phyloP scores from a whole-genome alignment of 2,797 vertebrate species.

The Stomatorhinus walkeri region DNA sequence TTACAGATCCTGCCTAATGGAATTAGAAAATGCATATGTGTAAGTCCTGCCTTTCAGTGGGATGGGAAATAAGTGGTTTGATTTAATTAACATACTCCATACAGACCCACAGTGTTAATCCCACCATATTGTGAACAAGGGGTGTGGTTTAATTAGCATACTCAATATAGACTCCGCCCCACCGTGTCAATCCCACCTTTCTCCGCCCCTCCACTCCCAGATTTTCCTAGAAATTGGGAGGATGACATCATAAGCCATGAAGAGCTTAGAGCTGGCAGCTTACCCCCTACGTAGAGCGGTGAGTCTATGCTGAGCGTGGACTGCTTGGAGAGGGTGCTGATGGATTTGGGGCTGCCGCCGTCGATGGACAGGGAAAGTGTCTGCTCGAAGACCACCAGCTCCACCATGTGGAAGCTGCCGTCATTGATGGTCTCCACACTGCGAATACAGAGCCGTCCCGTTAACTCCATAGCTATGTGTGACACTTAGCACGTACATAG shows the following conservation, averaged over 20 bases:
- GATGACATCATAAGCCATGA: background rate
- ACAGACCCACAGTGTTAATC: background rate
- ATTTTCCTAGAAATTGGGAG: background rate
- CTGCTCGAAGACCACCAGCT: constrained; percentile 82
- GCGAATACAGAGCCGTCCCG: background rate
- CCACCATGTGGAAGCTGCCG: constrained; percentile 89
- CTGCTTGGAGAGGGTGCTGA: constrained; percentile 83
- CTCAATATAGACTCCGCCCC: background rate
- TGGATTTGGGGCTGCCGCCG: constrained; percentile 86
- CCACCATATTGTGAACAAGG: background rate
- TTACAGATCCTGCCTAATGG: background rate
- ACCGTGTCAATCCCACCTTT: background rate
- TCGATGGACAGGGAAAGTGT: constrained; percentile 86
- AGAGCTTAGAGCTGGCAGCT: constrained; percentile 32
- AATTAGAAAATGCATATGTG: background rate
- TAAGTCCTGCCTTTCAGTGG: background rate
- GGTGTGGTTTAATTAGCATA: background rate
- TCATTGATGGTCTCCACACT: constrained; percentile 98
- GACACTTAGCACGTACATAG: background rate
- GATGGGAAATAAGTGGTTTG: background rate
- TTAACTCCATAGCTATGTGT: background rate
- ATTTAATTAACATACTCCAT: background rate
- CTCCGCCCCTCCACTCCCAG: background rate
- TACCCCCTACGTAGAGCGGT: constrained; percentile 91
- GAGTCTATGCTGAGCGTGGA: constrained; percentile 82